Base-by-base conservation (phyloP, 2,888 invertebrate species). In the Taphrorychus bicolor region DNA sequence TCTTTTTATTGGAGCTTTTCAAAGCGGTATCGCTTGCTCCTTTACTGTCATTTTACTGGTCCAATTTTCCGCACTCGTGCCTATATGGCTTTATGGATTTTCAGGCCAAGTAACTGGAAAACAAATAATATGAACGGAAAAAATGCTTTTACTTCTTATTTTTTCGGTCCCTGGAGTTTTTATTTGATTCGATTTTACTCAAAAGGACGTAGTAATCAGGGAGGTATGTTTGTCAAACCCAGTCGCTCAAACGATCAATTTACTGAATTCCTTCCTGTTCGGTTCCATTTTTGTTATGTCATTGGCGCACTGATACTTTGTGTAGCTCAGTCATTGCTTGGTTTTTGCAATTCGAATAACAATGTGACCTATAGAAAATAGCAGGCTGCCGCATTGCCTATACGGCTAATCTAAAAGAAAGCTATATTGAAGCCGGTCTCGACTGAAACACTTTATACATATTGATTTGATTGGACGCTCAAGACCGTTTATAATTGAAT, bases 11-110 rank as follows among this genome's bases (percentile, higher is more conserved):
- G 17, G 59, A 32, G 40, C 32, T 41, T 18, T 56, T 49, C 19
- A 60, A 66, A 54, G 24, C 41, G 16, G 54, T 17, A 66, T 66
- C 60, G 56, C 40, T 51, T n/a, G 54, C 51, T 60, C 51, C 45
- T 66, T 66, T 51, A 53, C 59, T 51, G 17, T 40, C 54, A 56
- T 66, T 66, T 66, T 66, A 66, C 45, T 61, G 58, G 57, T 5
- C 42, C 57, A 66, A 66, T 66, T 66, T 66, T 61, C 57, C 61
- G 45, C 66, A 61, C 45, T 56, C 57, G 60, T 61, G 66, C 66
- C 61, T 57, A 22, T 59, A 45, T 32, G 63, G 40, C 49, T 58
- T 53, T 65, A 48, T 61, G 60, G 59, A 56, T 56, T 61, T 52
- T 49, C 9, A 18, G 60, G 52, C 57, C 52, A 61, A 53, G 4